Conservation (phyloP, 2,797 vertebrate genomes). For the Stomatorhinus walkeri region DNA sequence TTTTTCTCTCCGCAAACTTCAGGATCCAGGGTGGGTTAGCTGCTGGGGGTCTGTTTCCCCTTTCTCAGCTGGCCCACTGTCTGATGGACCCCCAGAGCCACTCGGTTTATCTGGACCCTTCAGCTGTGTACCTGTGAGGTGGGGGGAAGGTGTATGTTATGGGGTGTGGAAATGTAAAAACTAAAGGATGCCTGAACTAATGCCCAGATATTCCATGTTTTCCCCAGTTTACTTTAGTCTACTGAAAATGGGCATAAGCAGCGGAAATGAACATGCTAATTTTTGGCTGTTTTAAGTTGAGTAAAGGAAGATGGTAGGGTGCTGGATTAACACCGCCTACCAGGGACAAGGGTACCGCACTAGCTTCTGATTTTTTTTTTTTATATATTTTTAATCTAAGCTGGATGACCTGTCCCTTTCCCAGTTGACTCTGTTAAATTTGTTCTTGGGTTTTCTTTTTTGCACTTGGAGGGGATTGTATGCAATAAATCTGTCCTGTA, state of each 20-base stretch:
- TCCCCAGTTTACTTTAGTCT: conserved; percentile 54
- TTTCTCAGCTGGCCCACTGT: conserved; percentile 23
- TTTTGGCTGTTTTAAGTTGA: conserved; percentile 53
- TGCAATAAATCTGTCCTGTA: conserved; percentile 57
- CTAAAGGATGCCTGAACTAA: conserved; percentile 45
- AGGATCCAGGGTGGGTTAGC: conserved; percentile 52
- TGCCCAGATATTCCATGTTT: conserved; percentile 44
- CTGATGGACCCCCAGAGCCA: conserved; percentile 15
- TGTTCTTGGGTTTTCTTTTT: conserved; percentile 31
- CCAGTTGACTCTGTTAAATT: conserved; percentile 31
- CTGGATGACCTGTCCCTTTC: conserved; percentile 33
- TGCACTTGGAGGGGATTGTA: conserved; percentile 58
- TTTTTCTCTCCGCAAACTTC: conserved; percentile 23
- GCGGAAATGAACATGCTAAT: conserved; percentile 49
- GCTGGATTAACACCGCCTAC: conserved; percentile 31
- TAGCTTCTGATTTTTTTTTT: conserved; percentile 32
- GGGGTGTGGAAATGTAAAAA: conserved; percentile 35
- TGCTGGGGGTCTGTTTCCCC: conserved; percentile 43
- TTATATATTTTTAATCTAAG: conserved; percentile 30
- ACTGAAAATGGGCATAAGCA: conserved; percentile 45
- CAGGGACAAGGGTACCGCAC: conserved; percentile 33
- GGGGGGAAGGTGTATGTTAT: conserved; percentile 35
- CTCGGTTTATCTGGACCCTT: conserved; percentile 29
- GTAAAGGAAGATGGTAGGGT: conserved; percentile 43
- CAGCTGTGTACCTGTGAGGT: conserved; percentile 17